phyloP scores from a whole-genome alignment of 2,888 invertebrate genomes.

The Polydrusus pterygomalis region DNA sequence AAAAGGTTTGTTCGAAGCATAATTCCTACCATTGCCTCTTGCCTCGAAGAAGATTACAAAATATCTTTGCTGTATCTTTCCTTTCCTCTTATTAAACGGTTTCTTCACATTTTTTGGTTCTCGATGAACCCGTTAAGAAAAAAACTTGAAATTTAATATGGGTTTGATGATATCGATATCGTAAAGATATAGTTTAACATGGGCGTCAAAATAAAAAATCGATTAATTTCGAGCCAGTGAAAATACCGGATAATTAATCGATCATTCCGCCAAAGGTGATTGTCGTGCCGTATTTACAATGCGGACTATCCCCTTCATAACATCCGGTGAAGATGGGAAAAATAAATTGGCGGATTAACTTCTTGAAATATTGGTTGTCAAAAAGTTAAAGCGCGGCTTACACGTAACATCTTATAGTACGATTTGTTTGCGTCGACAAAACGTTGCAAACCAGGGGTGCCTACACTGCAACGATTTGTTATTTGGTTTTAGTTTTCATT shows the following conservation, averaged over 20 bases:
- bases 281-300: constrained; percentile 1
- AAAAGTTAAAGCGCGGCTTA: no score
- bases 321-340: constrained; percentile 7
- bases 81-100: no score
- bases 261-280: constrained; percentile 15
- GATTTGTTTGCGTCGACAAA: no score
- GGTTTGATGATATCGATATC: not conserved
- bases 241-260: constrained; percentile 13
- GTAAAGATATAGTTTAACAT: not conserved
- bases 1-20: no score
- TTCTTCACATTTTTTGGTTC: no score
- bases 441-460: no score
- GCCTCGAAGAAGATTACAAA: no score
- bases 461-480: no score
- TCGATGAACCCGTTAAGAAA: not conserved
- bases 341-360: not conserved
- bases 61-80: no score
- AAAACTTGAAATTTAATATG: not conserved
- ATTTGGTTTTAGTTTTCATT: no score
- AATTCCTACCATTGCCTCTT: no score
- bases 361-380: not conserved
- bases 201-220: constrained; percentile 12
- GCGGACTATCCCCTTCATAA: not conserved
- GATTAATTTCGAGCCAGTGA: constrained; percentile 1
- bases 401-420: no score